These are phyloP conservation scores for Uria lomvia DNA, from an alignment of 2,113 vertebrate genomes.

Conservation along the genomic window DNA sequence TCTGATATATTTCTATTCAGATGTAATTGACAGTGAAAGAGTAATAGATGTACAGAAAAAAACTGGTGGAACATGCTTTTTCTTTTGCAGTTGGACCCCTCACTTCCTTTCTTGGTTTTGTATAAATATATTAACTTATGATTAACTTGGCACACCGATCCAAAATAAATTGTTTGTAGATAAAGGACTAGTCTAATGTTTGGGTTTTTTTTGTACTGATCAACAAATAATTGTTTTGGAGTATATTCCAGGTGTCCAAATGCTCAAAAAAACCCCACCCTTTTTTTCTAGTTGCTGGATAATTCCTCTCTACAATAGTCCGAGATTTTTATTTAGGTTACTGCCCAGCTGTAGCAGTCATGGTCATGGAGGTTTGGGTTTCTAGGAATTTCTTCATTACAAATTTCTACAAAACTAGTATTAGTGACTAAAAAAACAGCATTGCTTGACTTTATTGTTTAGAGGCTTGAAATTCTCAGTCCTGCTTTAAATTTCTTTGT, in stretches of 20 bases:
- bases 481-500: background rate
- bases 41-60: background rate
- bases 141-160: background rate
- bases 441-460: background rate
- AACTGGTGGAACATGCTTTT: background rate
- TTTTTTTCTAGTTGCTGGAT: background rate
- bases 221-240: background rate
- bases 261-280: rapidly evolving
- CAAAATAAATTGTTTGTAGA: background rate
- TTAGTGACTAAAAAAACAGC: background rate
- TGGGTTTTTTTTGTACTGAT: background rate
- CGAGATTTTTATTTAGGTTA: background rate
- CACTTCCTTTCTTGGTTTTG: background rate
- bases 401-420: background rate
- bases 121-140: background rate
- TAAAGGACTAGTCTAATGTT: background rate
- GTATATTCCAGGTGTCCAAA: background rate
- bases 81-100: background rate
- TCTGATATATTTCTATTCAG: background rate
- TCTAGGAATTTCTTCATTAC: background rate
- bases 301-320: background rate
- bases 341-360: background rate
- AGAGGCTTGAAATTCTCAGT: background rate
- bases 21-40: background rate
- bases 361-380: background rate